Evolutionary conservation across 1,140 invertebrate species (phyloP).

Genomic region (Hormaphis cornu): DNA sequence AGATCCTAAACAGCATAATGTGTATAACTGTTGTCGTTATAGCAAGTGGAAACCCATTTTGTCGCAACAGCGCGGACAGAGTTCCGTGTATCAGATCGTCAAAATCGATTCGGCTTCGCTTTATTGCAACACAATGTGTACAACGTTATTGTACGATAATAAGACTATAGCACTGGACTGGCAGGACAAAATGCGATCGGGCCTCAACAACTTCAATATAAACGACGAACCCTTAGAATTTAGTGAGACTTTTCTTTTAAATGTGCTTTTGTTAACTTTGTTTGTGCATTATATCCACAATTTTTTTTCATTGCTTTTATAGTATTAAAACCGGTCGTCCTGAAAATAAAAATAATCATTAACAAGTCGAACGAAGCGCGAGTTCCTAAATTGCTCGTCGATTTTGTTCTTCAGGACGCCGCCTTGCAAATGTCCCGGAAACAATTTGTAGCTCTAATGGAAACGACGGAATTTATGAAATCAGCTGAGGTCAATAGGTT

Average conservation of each 20-base stretch:
- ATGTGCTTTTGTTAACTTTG: no score
- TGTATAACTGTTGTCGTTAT: conserved; percentile 33
- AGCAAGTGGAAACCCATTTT: conserved; percentile 73
- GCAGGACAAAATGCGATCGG: conserved; percentile 60
- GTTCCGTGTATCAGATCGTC: conserved; percentile 62
- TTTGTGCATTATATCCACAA: background rate
- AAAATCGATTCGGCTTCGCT: conserved; percentile 64
- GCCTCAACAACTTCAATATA: conserved; percentile 65
- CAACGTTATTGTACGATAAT: conserved; percentile 36
- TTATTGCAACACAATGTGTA: conserved; percentile 60
- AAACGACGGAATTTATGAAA: conserved; percentile 56
- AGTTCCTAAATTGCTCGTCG: conserved; percentile 61
- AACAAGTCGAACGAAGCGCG: conserved; percentile 60
- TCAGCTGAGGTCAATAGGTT: conserved; percentile 60
- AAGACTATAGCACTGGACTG: conserved; percentile 43
- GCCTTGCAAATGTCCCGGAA: conserved; percentile 60
- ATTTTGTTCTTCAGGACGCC: conserved; percentile 67
- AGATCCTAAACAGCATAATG: no score
- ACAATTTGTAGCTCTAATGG: conserved; percentile 62
- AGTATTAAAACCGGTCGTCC: conserved; percentile 65
- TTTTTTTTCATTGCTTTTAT: conserved; percentile 20
- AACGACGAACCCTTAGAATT: conserved; percentile 64
- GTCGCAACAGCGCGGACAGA: conserved; percentile 51
- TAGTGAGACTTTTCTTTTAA: conserved; percentile 47
- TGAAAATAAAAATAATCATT: conserved; percentile 71